phyloP scores from a whole-genome alignment of 2,888 invertebrate species.

The Periphyllus acericola region DNA sequence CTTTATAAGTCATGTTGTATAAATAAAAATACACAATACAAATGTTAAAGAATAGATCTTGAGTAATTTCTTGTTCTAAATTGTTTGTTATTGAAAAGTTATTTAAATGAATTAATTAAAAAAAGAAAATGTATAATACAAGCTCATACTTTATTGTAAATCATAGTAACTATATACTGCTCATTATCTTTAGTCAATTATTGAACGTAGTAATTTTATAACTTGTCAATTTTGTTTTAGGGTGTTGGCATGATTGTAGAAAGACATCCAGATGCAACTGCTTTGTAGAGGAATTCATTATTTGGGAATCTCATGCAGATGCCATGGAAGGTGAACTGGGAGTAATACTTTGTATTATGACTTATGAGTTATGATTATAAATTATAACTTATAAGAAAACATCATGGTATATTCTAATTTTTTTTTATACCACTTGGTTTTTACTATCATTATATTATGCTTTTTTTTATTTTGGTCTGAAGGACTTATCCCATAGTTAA shows the following conservation, averaged over 20 bases:
- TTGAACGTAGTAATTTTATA: not conserved
- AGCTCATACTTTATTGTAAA: no score
- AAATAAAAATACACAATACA: no score
- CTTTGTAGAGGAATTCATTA: conserved; percentile 62
- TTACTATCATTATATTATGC: conserved; percentile 22
- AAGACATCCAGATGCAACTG: conserved; percentile 81
- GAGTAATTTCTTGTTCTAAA: no score
- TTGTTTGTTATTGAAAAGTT: no score
- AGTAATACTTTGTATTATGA: conserved; percentile 10
- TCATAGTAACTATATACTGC: no score
- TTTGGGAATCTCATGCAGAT: not conserved
- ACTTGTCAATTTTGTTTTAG: conserved; percentile 67
- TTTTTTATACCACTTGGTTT: conserved; percentile 25
- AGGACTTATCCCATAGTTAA: conserved; percentile 12
- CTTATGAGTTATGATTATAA: conserved; percentile 31
- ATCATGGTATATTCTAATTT: not conserved
- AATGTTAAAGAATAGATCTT: no score
- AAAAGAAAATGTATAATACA: no score
- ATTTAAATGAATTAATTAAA: no score
- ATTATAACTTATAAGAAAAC: not conserved
- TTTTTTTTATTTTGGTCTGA: conserved; percentile 35
- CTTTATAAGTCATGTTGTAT: no score
- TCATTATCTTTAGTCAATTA: no score
- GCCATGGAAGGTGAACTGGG: not conserved
- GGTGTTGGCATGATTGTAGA: conserved; percentile 92